Percentiles rank a stretch among this genome's conserved stretches.
Evolutionary conservation across 2,113 vertebrate species (phyloP).

Genomic region (human): GRCh38 chr9:15770001-15770500

Average conservation of each 20-base stretch:
- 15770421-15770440: conserved; percentile 31
- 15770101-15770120: neutral
- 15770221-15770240: neutral
- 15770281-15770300: neutral
- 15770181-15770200: neutral
- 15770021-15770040: neutral
- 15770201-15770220: neutral
- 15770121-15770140: neutral
- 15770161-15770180: conserved; percentile 14
- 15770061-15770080: neutral
- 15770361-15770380: neutral
- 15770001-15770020: neutral
- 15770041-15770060: neutral
- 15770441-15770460: neutral
- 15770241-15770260: neutral
- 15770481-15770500: neutral
- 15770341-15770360: neutral
- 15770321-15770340: neutral
- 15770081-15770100: neutral
- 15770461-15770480: neutral
- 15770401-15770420: conserved; percentile 1
- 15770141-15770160: neutral
- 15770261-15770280: neutral
- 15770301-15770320: neutral
- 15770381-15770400: neutral